These are phyloP conservation scores for Drosophila maculinotata DNA, from an alignment of 2,888 invertebrate species.

Conservation along the genomic window DNA sequence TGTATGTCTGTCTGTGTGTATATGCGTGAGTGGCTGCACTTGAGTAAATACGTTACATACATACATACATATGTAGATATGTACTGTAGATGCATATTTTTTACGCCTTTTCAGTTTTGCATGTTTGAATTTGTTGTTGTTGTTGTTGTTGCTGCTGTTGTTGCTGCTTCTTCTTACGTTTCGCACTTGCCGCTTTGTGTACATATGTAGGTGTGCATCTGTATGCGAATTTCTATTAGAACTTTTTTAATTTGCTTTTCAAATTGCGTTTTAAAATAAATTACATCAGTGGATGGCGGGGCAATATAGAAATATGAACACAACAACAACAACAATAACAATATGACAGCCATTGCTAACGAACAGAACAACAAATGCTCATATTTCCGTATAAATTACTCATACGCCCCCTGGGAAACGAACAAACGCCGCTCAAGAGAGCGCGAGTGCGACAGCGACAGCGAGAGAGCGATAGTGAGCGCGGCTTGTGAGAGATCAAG, in stretches of 20 bases:
- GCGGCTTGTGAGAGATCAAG: not conserved
- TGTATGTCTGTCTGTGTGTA: conserved; percentile 6
- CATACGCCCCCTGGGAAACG: conserved; percentile 30
- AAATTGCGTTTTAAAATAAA: conserved; percentile 77
- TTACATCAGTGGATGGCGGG: conserved; percentile 63
- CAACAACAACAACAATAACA: conserved; percentile 21
- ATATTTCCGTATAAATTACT: conserved; percentile 58
- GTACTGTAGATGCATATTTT: too few relatives aligned
- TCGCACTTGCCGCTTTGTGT: conserved; percentile 22
- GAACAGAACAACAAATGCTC: conserved; percentile 41
- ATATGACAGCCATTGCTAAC: conserved; percentile 55
- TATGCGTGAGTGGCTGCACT: conserved; percentile 20
- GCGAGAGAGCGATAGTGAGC: not conserved
- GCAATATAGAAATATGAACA: conserved; percentile 12
- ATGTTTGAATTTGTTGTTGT: conserved; percentile 43
- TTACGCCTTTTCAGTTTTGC: conserved; percentile 42
- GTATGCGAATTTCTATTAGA: conserved; percentile 37
- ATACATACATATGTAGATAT: too few relatives aligned
- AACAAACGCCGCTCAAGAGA: conserved; percentile 6
- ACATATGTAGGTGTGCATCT: conserved; percentile 18
- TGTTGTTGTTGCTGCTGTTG: conserved; percentile 28
- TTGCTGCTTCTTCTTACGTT: too few relatives aligned
- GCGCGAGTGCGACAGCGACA: not conserved
- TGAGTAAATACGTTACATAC: conserved; percentile 40
- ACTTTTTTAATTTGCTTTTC: conserved; percentile 30